Evolutionary conservation across 2,113 vertebrate species (phyloP), one percentile per base, ranked within the genome.

Genomic region (Propithecus coquereli): DNA sequence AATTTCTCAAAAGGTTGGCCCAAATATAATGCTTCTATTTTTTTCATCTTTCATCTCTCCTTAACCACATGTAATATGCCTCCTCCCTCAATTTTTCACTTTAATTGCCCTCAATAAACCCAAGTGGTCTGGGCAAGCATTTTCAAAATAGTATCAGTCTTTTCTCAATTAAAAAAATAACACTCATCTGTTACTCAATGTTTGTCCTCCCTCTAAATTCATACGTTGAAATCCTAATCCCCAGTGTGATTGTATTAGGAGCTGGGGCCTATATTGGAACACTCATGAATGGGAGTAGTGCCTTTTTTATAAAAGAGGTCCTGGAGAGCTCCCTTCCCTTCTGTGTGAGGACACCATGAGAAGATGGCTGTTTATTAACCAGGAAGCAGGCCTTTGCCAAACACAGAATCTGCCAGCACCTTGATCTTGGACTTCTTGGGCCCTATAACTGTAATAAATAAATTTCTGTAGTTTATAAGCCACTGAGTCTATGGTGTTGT

Each of bases 151-250:
- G 65, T 73, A 85, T 10, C 80, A 47, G 6, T 79, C 52, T 81
- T 92, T 86, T 66, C 76, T 20, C 22, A n/a, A 34, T 79, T 93
- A 90, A 94, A 86, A 91, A 94, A 91, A 76, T 43, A 90, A 76
- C 25, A 94, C 11, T 65, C 14, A 59, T 73, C 71, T 80, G 16
- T 66, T 52, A 34, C 20, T 71, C 32, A 61, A 7, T 50, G 52
- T 61, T 54, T 61, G 18, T 59, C 10, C 50, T 40, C 68, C 63
- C 32, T 13, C 34, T 5, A 9, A 37, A 65, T n/a, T 63, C 34
- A 34, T 40, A 74, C 30, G 47, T n/a, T 57, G 16, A 93, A 86
- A 6, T 34, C n/a, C 61, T 86, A 86, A 66, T 10, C 45, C 50
- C 45, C 27, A 27, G 22, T 23, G 25, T 76, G 27, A 52, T 11